Conservation (phyloP, 2,113 vertebrate genomes). For the Sapayoa aenigma region DNA sequence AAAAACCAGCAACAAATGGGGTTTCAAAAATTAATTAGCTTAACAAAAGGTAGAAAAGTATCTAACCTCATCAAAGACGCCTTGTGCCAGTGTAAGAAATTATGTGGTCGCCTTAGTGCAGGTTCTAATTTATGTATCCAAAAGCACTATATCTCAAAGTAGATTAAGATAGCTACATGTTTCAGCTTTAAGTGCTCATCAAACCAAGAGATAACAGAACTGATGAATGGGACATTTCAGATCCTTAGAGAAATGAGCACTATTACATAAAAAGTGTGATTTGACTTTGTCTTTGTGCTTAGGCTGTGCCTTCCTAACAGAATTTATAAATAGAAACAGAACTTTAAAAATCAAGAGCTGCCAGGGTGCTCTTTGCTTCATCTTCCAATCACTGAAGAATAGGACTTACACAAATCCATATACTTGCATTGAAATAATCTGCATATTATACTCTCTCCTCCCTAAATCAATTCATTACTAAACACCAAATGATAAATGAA, state of each 20-base stretch:
- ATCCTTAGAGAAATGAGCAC: conserved; percentile 51
- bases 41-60: background rate
- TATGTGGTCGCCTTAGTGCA: background rate
- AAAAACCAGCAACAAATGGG: background rate
- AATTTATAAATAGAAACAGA: conserved; percentile 57
- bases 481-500: conserved; percentile 9
- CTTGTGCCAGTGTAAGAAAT: background rate
- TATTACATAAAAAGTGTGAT: conserved; percentile 55
- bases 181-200: conserved; percentile 58
- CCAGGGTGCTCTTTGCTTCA: background rate
- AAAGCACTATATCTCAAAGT: background rate
- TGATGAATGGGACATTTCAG: conserved; percentile 61
- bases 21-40: conserved; percentile 36
- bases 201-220: conserved; percentile 44
- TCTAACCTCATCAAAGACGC: background rate
- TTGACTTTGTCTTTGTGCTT: conserved; percentile 52
- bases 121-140: conserved; percentile 30
- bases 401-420: conserved; percentile 25
- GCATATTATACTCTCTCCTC: conserved; percentile 5
- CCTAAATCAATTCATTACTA: conserved; percentile 35
- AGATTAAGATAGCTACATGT: conserved; percentile 50
- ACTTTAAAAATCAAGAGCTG: conserved; percentile 42
- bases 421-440: background rate
- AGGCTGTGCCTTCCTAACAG: conserved; percentile 19
- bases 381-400: background rate